Conservation (phyloP, 2,888 invertebrate species). For the Tanaodytes sp. region DNA sequence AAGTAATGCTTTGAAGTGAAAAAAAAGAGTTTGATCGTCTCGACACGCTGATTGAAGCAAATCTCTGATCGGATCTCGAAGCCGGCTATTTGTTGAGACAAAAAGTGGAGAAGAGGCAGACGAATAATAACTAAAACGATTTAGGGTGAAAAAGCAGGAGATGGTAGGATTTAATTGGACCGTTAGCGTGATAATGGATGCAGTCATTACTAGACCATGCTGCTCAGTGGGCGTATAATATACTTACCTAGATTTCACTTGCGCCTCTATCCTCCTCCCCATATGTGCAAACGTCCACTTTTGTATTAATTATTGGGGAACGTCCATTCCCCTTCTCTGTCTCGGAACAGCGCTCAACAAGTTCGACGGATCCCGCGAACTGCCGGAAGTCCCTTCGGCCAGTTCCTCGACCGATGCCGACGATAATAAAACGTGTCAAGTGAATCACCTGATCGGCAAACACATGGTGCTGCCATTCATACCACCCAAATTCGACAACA, state of each 20-base stretch:
- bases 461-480: constrained; percentile 91
- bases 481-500: constrained; percentile 89
- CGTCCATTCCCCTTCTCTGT: constrained; percentile 52
- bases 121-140: constrained; percentile 50
- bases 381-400: constrained; percentile 70
- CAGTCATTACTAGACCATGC: constrained; percentile 72
- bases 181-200: constrained; percentile 67
- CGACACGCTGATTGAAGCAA: too few relatives aligned
- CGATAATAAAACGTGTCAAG: constrained; percentile 67
- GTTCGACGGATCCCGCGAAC: constrained; percentile 63
- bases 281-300: constrained; percentile 39
- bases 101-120: constrained; percentile 17
- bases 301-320: constrained; percentile 59
- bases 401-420: constrained; percentile 72
- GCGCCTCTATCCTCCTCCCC: constrained; percentile 53
- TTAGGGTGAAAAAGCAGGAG: constrained; percentile 53
- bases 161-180: constrained; percentile 62
- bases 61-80: too few relatives aligned
- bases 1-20: too few relatives aligned
- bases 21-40: too few relatives aligned
- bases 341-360: constrained; percentile 72
- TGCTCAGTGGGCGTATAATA: constrained; percentile 72
- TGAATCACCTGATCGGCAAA: constrained; percentile 82
- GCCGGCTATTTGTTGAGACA: too few relatives aligned
- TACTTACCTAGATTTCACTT: constrained; percentile 73